Conservation (phyloP, 2,888 invertebrate genomes). For the Euspilapteryx auroguttella region DNA sequence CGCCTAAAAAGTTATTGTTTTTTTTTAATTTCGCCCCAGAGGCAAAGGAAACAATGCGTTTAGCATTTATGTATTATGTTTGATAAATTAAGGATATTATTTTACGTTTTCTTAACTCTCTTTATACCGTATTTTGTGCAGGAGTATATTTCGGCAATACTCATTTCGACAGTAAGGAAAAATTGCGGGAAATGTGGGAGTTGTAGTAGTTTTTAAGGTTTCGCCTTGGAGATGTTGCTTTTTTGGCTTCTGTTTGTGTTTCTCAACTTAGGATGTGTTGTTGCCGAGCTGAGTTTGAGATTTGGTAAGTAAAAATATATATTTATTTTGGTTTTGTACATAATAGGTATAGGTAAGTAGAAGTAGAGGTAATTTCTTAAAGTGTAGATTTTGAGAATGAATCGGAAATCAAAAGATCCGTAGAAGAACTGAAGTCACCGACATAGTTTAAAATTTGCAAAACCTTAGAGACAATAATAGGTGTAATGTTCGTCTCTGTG, state of each 20-base stretch:
- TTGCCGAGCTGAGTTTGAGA: constrained; percentile 32
- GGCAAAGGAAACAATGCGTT: background rate
- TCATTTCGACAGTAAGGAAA: constrained; percentile 27
- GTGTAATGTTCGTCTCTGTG: no score
- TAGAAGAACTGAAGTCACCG: no score
- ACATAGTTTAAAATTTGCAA: no score
- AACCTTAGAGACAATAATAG: no score
- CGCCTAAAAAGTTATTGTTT: no score
- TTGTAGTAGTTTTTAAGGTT: constrained; percentile 16
- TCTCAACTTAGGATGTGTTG: constrained; percentile 25
- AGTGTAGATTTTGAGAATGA: no score
- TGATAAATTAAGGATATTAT: constrained; percentile 38
- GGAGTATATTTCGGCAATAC: constrained; percentile 41
- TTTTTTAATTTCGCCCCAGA: no score
- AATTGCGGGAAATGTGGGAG: constrained; percentile 22
- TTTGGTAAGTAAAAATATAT: constrained; percentile 29
- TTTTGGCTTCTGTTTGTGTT: constrained; percentile 22
- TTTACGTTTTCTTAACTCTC: constrained; percentile 34
- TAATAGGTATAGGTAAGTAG: no score
- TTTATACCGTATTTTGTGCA: constrained; percentile 43
- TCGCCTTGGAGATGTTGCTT: constrained; percentile 18
- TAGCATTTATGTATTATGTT: constrained; percentile 18
- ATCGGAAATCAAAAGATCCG: no score
- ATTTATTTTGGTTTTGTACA: background rate
- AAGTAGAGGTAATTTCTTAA: no score